Evolutionary conservation across 2,113 vertebrate genomes (phyloP).

Genomic region (Lipophrys pholis): DNA sequence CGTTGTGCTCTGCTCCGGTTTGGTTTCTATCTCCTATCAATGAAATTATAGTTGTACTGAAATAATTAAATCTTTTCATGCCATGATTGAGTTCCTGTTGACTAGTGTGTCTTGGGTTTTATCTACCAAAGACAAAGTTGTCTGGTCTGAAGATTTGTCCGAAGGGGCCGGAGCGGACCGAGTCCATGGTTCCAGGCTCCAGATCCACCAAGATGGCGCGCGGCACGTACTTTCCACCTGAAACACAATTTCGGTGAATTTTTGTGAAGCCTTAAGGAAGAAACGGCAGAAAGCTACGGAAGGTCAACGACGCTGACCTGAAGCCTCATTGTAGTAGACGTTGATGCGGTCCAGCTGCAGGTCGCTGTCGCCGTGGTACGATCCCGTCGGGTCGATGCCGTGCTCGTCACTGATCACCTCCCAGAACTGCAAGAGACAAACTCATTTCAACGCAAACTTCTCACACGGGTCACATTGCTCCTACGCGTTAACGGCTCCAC

Average conservation of each 20-base stretch:
- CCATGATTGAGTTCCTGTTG: too few species aligned
- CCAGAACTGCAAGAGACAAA: conserved; percentile 73
- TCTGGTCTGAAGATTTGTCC: conserved; percentile 83
- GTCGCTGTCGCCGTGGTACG: conserved; percentile 81
- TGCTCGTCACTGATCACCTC: conserved; percentile 84
- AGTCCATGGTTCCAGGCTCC: conserved; percentile 84
- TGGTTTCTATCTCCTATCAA: too few species aligned
- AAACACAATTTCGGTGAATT: conserved; percentile 11
- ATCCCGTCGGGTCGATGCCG: conserved; percentile 80
- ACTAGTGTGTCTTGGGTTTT: neutral
- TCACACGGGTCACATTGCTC: too few species aligned
- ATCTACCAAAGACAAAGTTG: conserved; percentile 82
- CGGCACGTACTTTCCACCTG: conserved; percentile 82
- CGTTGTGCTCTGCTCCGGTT: too few species aligned
- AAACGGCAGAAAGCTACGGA: too few species aligned
- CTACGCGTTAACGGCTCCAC: too few species aligned
- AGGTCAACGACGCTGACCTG: conserved; percentile 58
- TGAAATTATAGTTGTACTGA: too few species aligned
- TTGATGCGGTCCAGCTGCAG: conserved; percentile 82
- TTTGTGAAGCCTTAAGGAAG: too few species aligned
- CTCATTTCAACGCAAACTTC: neutral
- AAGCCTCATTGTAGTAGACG: conserved; percentile 83
- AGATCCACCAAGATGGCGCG: conserved; percentile 82
- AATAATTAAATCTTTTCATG: too few species aligned
- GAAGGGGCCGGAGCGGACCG: conserved; percentile 80